phyloP scores from a whole-genome alignment of 92 coral and sea anemone species.

The Phymanthus crucifer region DNA sequence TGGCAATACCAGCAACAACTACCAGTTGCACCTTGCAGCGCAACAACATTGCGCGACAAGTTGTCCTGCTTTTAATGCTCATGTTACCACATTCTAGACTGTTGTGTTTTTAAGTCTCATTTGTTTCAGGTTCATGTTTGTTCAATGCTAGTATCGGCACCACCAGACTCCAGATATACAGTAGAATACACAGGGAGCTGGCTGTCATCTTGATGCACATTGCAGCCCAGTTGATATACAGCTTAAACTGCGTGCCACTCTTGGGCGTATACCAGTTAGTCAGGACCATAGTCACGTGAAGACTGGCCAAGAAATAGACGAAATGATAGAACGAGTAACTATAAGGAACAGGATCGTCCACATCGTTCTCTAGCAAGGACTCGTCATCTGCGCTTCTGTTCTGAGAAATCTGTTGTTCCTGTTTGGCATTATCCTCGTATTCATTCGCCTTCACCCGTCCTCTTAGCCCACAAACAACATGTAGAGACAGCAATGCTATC shows the following conservation, averaged over 20 bases:
- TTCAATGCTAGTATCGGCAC: slow-evolving; percentile 51
- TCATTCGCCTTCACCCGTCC: neutral
- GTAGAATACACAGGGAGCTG: slow-evolving; percentile 72
- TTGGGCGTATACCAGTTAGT: slow-evolving; percentile 97
- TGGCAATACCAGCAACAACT: too few relatives aligned
- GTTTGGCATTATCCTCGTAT: neutral
- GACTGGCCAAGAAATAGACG: slow-evolving; percentile 82
- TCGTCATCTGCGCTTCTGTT: slow-evolving; percentile 3
- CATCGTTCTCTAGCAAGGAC: slow-evolving; percentile 23
- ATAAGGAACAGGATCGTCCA: slow-evolving; percentile 53
- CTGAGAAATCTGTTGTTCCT: neutral
- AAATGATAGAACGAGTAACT: slow-evolving; percentile 85
- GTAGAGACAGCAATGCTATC: slow-evolving; percentile 50
- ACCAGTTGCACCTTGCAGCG: too few relatives aligned
- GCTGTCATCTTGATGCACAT: slow-evolving; percentile 96
- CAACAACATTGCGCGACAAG: too few relatives aligned
- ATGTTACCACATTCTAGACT: too few relatives aligned
- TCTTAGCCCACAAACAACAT: slow-evolving; percentile 53
- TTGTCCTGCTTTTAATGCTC: too few relatives aligned
- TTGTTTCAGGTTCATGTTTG: neutral
- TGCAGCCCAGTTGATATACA: slow-evolving; percentile 93
- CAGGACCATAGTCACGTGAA: slow-evolving; percentile 86
- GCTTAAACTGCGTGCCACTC: slow-evolving; percentile 79
- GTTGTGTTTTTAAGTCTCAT: neutral
- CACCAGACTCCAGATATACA: slow-evolving; percentile 84